Base-by-base conservation (phyloP, 2,888 invertebrate species). In the Ectobius pallidus region DNA sequence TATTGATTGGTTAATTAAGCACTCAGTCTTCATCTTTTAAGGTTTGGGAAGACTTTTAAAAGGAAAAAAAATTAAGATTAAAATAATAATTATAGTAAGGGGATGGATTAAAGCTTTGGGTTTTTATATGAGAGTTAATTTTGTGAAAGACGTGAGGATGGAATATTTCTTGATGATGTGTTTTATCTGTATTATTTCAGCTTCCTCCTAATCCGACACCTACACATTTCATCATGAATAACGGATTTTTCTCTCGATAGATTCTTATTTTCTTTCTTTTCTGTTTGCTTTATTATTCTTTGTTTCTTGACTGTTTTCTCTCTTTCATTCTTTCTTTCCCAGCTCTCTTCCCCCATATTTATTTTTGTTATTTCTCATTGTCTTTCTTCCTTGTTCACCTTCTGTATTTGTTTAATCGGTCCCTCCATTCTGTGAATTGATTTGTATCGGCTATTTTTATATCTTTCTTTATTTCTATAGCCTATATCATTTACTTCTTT, bases 1-100 rank as follows among this genome's bases (percentile, higher is more conserved):
- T 73, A 75, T 75, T 74, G 75, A 74, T 74, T 75, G 71, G 73
- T 73, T 74, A 75, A 74, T 75, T 74, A 74, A 75, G 52, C 39
- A 69, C 69, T 58, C 55, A 69, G 27, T 32, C 46, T 46, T 44
- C 49, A 25, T 25, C 44, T 61, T n/a, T n/a, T n/a, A 25, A 44
- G 58, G 27, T 65, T 46, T 44, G n/a, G n/a, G 9, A 46, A 25
- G 27, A 44, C 58, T 30, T 25, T 30, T 25, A 46, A 65, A 65
- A 65, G 27, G 25, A 55, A n/a, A n/a, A n/a, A n/a, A n/a, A n/a
- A 22, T n/a, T 63, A 32, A 46, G 65, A 65, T 65, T 65, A 46
- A 65, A 65, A 65, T 65, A 65, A 58, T 65, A 44, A 65, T 44
- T 27, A 42, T 46, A 22, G 20, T 25, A 20, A 25, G 52, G 3